A percentile compares a stretch with the other conserved stretches of the same genome.
Conservation (phyloP, 1,140 invertebrate genomes). For the Drosophila miranda region DNA sequence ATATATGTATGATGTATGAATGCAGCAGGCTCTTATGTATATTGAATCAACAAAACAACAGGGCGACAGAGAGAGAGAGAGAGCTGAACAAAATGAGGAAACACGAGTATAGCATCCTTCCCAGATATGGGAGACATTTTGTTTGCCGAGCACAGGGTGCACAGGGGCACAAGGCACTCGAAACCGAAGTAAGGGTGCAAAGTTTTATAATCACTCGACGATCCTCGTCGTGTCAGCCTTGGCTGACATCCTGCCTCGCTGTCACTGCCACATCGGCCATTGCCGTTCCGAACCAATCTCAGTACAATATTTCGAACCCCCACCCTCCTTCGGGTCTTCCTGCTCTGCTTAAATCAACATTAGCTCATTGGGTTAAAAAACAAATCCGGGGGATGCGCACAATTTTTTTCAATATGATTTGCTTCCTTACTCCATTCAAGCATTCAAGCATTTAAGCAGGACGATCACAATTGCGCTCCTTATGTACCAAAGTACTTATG, state of each 20-base stretch:
- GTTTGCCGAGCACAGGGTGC: constrained; percentile 23
- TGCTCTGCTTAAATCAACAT: constrained; percentile 46
- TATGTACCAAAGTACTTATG: constrained; percentile 33
- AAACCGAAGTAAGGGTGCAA: constrained; percentile 49
- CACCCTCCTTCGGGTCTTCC: background rate
- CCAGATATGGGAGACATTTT: constrained; percentile 62
- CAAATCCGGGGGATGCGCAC: constrained; percentile 28
- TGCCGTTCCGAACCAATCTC: background rate
- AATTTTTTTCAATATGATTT: constrained; percentile 16
- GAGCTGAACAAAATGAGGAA: constrained; percentile 38
- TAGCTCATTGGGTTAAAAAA: constrained; percentile 57
- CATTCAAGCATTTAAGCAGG: constrained; percentile 28
- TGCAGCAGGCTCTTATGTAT: constrained; percentile 28
- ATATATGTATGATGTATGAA: constrained; percentile 31
- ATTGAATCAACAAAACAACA: constrained; percentile 42
- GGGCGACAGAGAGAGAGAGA: constrained; percentile 6
- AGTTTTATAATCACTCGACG: constrained; percentile 51
- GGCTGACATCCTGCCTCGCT: constrained; percentile 34
- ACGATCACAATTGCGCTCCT: constrained; percentile 34
- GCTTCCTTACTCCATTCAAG: constrained; percentile 29
- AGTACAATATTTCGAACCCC: constrained; percentile 11
- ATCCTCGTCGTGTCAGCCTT: constrained; percentile 41
- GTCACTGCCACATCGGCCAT: constrained; percentile 27
- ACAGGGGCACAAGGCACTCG: constrained; percentile 21
- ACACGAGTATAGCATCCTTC: constrained; percentile 32